Percentiles rank a stretch among this genome's conserved stretches.
Conservation (phyloP, 2,113 vertebrate genomes). For the Neotragus pygmaeus region DNA sequence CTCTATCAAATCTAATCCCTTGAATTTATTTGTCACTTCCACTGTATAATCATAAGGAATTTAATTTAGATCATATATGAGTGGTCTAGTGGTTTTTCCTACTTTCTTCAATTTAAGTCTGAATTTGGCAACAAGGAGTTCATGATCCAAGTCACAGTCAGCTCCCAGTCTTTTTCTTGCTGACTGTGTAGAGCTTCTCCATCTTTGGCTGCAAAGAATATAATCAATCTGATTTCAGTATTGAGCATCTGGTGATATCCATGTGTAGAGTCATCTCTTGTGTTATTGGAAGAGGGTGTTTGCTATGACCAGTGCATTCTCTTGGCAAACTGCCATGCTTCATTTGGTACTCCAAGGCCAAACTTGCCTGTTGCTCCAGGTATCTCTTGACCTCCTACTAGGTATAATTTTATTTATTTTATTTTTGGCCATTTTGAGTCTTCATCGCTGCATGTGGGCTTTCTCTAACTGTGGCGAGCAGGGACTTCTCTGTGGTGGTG, state of each 20-base stretch:
- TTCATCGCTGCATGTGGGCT: not conserved
- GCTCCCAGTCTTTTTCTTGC: not conserved
- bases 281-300: not conserved
- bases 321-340: not conserved
- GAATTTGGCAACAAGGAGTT: not conserved
- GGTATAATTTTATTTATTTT: not conserved
- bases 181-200: not conserved
- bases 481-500: not conserved
- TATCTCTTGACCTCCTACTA: not conserved
- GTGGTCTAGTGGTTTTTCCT: not conserved
- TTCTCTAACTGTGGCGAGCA: not conserved
- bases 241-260: not conserved
- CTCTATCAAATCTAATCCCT: not conserved
- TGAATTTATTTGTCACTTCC: not conserved
- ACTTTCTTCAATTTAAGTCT: not conserved
- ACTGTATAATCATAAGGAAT: not conserved
- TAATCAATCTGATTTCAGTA: not conserved
- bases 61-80: not conserved
- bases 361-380: not conserved
- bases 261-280: not conserved
- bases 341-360: not conserved
- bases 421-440: not conserved
- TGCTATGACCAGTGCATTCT: not conserved
- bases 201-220: not conserved
- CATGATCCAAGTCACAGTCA: not conserved